Evolutionary conservation across 2,888 invertebrate species (phyloP).

Genomic region (Idaea dimidiata): DNA sequence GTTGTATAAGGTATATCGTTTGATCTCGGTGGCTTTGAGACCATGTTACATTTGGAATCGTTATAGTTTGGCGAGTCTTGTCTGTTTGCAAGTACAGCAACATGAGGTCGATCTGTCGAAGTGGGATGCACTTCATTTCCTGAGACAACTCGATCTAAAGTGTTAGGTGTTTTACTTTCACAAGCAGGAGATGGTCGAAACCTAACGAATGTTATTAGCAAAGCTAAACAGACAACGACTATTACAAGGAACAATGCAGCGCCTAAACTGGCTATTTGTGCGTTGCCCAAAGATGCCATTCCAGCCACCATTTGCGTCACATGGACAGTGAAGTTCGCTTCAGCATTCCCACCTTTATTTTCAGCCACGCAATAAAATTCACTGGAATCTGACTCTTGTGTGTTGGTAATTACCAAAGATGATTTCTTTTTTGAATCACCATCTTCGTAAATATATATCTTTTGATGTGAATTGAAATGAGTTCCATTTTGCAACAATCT

Average conservation of each 20-base stretch:
- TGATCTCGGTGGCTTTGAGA: slow-evolving; percentile 86
- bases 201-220: slow-evolving; percentile 87
- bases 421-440: slow-evolving; percentile 89
- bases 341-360: slow-evolving; percentile 92
- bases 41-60: slow-evolving; percentile 82
- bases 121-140: slow-evolving; percentile 75
- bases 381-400: slow-evolving; percentile 90
- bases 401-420: slow-evolving; percentile 88
- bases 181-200: slow-evolving; percentile 86
- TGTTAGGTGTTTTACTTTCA: slow-evolving; percentile 89
- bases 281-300: slow-evolving; percentile 89
- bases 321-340: slow-evolving; percentile 93
- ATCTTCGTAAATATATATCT: slow-evolving; percentile 87
- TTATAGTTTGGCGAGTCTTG: slow-evolving; percentile 62
- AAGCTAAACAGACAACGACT: slow-evolving; percentile 85
- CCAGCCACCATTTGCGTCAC: slow-evolving; percentile 89
- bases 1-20: slow-evolving; percentile 86
- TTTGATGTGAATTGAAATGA: slow-evolving; percentile 88
- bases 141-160: slow-evolving; percentile 86
- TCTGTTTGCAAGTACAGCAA: slow-evolving; percentile 80
- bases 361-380: slow-evolving; percentile 95
- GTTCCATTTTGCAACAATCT: slow-evolving; percentile 88
- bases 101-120: slow-evolving; percentile 76
- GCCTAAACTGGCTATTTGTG: slow-evolving; percentile 92
- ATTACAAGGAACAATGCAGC: slow-evolving; percentile 90